Evolutionary conservation across 2,797 vertebrate species (phyloP), one percentile per base, ranked within the genome.

Genomic region (Zalophus californianus): DNA sequence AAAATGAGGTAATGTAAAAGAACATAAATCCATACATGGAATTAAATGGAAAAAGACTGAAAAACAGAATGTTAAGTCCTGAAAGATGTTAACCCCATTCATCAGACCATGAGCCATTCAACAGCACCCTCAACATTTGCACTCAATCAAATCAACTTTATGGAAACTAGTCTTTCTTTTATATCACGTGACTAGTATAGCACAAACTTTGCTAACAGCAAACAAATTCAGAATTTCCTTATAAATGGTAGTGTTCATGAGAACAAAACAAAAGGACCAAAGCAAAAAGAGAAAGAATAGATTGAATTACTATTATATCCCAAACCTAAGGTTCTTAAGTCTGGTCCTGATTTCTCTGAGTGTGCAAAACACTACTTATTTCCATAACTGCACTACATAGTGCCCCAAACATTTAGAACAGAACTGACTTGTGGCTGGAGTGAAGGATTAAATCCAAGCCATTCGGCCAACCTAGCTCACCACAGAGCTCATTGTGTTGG

Each of bases 1-100:
- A 91, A 97, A 83, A 90, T 85, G 58, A 93, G 85, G 7, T 50
- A 18, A 82, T 73, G 12, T 52, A 89, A 94, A 95, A 93, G 35
- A 82, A 87, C 62, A 78, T 85, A 86, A 93, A 96, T 78, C 38
- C 25, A 70, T 5, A 56, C 16, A 38, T 48, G 48, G n/a, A 50
- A 58, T 86, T 95, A 95, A 70, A 87, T 56, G n/a, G 18, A 52
- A 94, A 87, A 80, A 25, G 5, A 85, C 13, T 78, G 8, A 83
- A 95, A 79, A 93, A 4, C 18, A 91, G 89, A 48, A 75, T 86
- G 35, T 32, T 85, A 86, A 52, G 23, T 73, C 38, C 62, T 79
- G 1, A 87, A 89, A 91, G 62, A 95, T 83, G 54, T 82, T 88
- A 90, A 96, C 38, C 13, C 18, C 73, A 90, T 62, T 82, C 52